Percentiles rank a stretch among this genome's conserved stretches.
Conservation (phyloP, 1,140 invertebrate genomes). For the Pseudomyrmex dendroicus region DNA sequence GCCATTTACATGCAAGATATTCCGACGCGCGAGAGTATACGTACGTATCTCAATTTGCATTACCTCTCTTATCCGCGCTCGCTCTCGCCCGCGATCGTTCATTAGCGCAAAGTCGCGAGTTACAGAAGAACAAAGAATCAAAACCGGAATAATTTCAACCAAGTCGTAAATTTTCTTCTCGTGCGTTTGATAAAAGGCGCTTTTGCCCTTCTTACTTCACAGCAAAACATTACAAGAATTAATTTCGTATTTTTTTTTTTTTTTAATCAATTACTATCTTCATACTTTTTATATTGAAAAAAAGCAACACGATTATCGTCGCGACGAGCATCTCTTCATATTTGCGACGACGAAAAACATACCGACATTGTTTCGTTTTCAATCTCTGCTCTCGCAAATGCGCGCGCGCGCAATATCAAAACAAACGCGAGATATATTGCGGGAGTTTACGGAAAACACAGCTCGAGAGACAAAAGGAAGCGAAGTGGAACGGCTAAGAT, state of each 20-base stretch:
- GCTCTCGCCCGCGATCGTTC: constrained; percentile 18
- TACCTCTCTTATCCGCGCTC: constrained; percentile 1
- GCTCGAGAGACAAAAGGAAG: background rate
- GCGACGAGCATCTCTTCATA: no score
- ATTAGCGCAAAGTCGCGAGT: constrained; percentile 36
- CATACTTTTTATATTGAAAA: no score
- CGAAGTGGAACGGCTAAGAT: background rate
- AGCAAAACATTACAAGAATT: no score
- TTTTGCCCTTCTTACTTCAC: no score
- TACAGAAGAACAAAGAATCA: constrained; percentile 1
- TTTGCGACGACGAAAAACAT: background rate
- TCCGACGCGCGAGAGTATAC: constrained; percentile 29
- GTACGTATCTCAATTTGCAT: constrained; percentile 56
- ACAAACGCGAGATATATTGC: background rate
- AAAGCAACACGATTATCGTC: no score
- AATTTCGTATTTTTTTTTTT: no score
- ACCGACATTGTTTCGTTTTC: background rate
- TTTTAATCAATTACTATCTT: no score
- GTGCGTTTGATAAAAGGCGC: background rate
- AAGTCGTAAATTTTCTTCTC: background rate
- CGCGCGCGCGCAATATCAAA: background rate
- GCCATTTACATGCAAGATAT: constrained; percentile 55
- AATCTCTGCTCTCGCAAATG: background rate
- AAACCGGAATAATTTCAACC: constrained; percentile 18
- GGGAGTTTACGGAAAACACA: background rate